Percentiles rank a stretch among this genome's conserved stretches.
Evolutionary conservation across 1,140 invertebrate genomes (phyloP).

Genomic region (Drosophila kurseongensis): DNA sequence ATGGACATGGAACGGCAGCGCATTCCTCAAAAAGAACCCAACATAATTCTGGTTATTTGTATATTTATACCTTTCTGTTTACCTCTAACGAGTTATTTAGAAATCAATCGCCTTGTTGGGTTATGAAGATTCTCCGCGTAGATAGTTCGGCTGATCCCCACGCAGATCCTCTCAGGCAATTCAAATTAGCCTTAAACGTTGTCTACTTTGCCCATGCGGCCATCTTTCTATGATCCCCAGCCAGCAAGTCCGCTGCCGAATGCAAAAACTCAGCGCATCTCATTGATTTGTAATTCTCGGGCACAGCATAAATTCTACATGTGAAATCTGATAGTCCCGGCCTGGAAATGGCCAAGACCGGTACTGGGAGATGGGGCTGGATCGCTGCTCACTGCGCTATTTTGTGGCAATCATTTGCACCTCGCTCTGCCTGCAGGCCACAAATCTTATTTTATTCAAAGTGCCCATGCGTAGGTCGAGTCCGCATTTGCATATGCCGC

Average conservation of each 20-base stretch:
- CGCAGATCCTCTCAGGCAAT: conserved; percentile 6
- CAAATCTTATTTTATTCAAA: conserved; percentile 77
- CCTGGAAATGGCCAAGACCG: conserved; percentile 23
- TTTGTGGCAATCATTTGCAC: conserved; percentile 73
- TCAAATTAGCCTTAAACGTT: conserved; percentile 61
- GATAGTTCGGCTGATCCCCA: conserved; percentile 8
- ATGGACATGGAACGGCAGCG: conserved; percentile 32
- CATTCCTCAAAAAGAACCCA: conserved; percentile 58
- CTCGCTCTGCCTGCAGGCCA: conserved; percentile 61
- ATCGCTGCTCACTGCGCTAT: conserved; percentile 23
- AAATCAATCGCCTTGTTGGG: conserved; percentile 38
- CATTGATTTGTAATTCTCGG: conserved; percentile 81
- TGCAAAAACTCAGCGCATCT: conserved; percentile 60
- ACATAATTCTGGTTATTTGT: conserved; percentile 32
- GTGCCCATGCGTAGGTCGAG: conserved; percentile 72
- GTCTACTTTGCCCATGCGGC: conserved; percentile 40
- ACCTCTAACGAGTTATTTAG: conserved; percentile 69
- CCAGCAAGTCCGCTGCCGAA: conserved; percentile 21
- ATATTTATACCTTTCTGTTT: conserved; percentile 26
- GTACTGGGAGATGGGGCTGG: conserved; percentile 1
- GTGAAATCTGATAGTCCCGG: conserved; percentile 76
- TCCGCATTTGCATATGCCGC: conserved; percentile 68
- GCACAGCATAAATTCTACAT: conserved; percentile 76
- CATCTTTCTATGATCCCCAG: conserved; percentile 51
- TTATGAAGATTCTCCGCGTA: conserved; percentile 25